Evolutionary conservation across 2,797 vertebrate genomes (phyloP).

Genomic region (Siniperca undulata): DNA sequence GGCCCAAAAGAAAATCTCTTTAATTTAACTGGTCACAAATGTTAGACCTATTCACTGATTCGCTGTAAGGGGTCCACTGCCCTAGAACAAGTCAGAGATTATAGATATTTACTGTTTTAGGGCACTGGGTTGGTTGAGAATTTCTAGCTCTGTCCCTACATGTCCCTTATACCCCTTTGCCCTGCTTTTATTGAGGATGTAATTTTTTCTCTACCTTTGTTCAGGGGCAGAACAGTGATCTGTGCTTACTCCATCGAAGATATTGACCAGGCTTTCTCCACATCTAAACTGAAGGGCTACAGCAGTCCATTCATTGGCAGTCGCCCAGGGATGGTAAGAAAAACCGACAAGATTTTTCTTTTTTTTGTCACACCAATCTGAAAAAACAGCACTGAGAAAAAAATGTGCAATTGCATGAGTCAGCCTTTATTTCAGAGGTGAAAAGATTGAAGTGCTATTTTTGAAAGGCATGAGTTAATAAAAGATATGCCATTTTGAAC

Average conservation of each 20-base stretch:
- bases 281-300: slow-evolving; percentile 86
- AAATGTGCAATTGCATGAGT: slow-evolving; percentile 18
- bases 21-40: not conserved
- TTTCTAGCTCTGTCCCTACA: not conserved
- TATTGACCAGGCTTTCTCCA: slow-evolving; percentile 84
- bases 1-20: not conserved
- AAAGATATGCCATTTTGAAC: slow-evolving; percentile 41
- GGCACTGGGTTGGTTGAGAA: not conserved
- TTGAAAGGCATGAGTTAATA: slow-evolving; percentile 28
- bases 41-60: not conserved
- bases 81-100: not conserved
- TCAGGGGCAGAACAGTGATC: slow-evolving; percentile 88
- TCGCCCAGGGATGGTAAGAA: slow-evolving; percentile 85
- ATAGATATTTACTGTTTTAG: not conserved
- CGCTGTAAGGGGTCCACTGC: not conserved
- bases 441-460: slow-evolving; percentile 35
- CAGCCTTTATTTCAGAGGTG: slow-evolving; percentile 17
- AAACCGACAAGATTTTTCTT: not conserved
- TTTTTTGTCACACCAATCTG: not conserved
- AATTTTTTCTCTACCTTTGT: slow-evolving; percentile 20
- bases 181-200: not conserved
- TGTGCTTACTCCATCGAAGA: slow-evolving; percentile 88
- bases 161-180: not conserved
- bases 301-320: slow-evolving; percentile 68
- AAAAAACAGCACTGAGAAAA: slow-evolving; percentile 7